Conservation (phyloP, 2,888 invertebrate genomes). For the Theretra japonica region DNA sequence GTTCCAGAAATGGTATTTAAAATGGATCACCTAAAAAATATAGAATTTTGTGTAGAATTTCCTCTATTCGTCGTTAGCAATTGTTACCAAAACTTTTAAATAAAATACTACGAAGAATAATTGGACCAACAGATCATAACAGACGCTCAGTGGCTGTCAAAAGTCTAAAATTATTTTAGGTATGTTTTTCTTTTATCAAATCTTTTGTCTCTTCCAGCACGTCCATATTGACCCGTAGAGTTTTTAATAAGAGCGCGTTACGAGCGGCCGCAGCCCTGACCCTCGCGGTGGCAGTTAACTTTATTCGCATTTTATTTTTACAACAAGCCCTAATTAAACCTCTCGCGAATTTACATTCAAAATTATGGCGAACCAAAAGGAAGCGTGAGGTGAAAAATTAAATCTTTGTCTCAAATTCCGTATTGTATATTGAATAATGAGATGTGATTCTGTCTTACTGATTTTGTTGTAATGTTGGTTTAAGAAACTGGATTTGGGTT, state of each 20-base stretch:
- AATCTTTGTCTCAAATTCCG: not conserved
- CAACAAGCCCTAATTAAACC: conserved; percentile 24
- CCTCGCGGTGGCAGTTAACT: conserved; percentile 36
- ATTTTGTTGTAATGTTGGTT: not conserved
- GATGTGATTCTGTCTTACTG: not conserved
- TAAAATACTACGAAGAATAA: too few species aligned
- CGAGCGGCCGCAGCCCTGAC: conserved; percentile 31
- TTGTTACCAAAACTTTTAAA: too few species aligned
- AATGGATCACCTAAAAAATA: too few species aligned
- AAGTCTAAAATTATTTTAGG: too few species aligned
- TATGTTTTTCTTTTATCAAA: too few species aligned
- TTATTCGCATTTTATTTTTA: conserved; percentile 22
- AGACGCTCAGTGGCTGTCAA: too few species aligned
- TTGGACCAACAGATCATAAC: too few species aligned
- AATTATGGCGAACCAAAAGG: conserved; percentile 2
- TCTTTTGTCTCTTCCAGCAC: conserved; percentile 9
- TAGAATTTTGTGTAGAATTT: too few species aligned
- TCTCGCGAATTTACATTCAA: conserved; percentile 15
- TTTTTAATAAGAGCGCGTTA: conserved; percentile 55
- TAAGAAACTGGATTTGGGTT: too few species aligned
- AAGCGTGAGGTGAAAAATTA: not conserved
- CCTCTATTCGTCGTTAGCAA: too few species aligned
- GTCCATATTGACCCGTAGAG: conserved; percentile 35
- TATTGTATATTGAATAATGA: not conserved
- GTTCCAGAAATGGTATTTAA: too few species aligned